Evolutionary conservation across 2,113 vertebrate species (phyloP).

Genomic region (Fulica atra): DNA sequence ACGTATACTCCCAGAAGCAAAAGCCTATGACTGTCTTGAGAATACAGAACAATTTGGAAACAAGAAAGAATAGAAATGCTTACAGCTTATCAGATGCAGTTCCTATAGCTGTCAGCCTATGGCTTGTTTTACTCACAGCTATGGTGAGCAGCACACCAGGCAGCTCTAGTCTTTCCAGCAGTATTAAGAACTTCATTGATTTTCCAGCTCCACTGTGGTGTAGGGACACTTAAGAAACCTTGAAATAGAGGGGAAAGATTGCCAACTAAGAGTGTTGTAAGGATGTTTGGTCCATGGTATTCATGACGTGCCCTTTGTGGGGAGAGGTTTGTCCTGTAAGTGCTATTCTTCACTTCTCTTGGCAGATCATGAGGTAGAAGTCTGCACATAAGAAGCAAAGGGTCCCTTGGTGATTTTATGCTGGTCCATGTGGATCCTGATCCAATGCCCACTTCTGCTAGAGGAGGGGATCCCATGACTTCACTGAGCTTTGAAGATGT

Average conservation of each 20-base stretch:
- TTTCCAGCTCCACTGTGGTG: not conserved
- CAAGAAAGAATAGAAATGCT: not conserved
- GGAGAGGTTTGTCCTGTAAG: not conserved
- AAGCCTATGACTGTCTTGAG: not conserved
- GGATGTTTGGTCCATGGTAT: not conserved
- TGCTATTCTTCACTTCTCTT: conserved; percentile 33
- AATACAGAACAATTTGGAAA: not conserved
- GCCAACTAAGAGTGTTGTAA: not conserved
- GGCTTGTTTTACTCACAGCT: not conserved
- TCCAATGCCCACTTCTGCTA: not conserved
- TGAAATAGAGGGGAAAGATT: not conserved
- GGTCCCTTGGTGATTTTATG: not conserved
- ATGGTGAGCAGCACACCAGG: no score
- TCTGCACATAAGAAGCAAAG: not conserved
- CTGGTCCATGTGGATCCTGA: not conserved
- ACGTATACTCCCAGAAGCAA: not conserved
- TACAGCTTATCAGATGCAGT: not conserved
- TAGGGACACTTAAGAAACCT: not conserved
- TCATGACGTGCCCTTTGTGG: not conserved
- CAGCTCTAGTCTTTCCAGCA: not conserved
- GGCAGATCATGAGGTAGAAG: not conserved
- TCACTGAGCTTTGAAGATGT: not conserved
- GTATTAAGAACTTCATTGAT: not conserved
- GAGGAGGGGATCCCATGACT: not conserved
- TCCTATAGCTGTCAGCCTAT: not conserved